These are phyloP conservation scores for Onthophagus sagittarius DNA, from an alignment of 2,888 invertebrate species.

Conservation along the genomic window DNA sequence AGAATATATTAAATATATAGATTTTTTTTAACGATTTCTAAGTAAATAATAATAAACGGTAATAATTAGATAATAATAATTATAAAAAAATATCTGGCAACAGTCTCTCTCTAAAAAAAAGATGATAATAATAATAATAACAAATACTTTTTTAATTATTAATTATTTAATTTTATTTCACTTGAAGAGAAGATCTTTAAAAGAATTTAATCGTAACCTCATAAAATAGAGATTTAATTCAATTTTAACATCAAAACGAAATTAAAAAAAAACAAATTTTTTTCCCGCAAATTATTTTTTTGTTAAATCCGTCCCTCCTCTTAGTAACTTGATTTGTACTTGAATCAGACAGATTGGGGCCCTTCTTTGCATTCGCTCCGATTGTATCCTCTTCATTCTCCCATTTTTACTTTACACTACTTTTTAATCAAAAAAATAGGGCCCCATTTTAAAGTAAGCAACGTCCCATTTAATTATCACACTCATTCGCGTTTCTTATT, in stretches of 20 bases:
- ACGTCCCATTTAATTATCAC: background rate
- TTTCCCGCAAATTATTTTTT: too few relatives aligned
- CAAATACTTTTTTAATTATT: background rate
- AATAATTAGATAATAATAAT: background rate
- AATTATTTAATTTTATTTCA: background rate
- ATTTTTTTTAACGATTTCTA: background rate
- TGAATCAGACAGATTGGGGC: too few relatives aligned
- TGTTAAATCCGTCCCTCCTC: too few relatives aligned
- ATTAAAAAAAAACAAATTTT: too few relatives aligned
- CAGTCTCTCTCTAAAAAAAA: background rate
- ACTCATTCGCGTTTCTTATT: background rate
- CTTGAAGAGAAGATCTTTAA: too few relatives aligned
- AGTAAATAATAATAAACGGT: background rate
- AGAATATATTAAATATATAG: background rate
- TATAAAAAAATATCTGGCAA: background rate
- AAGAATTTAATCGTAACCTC: too few relatives aligned
- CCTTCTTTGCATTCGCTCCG: too few relatives aligned
- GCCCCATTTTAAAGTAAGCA: background rate
- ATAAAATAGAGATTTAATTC: too few relatives aligned
- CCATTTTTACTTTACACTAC: too few relatives aligned
- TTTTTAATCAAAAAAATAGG: background rate
- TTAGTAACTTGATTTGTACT: too few relatives aligned
- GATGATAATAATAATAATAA: background rate
- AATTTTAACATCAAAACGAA: too few relatives aligned
- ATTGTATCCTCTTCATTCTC: too few relatives aligned